Evolutionary conservation across 2,113 vertebrate species (phyloP).

Genomic region (Platanista minor): DNA sequence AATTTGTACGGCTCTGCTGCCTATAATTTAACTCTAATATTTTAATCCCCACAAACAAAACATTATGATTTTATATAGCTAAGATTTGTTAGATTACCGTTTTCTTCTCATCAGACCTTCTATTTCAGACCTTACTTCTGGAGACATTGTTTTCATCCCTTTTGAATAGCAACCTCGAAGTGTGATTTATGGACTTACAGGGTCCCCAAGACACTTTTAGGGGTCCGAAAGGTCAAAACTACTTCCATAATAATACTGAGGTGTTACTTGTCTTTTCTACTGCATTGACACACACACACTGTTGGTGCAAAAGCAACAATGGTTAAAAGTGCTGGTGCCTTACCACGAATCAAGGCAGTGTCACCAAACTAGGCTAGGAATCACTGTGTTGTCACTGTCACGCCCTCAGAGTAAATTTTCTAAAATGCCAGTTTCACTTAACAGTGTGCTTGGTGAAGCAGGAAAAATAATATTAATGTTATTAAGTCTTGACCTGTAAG

Average conservation of each 20-base stretch:
- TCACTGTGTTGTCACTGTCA: background rate
- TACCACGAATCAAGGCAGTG: background rate
- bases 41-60: background rate
- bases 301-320: background rate
- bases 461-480: conserved; percentile 48
- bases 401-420: background rate
- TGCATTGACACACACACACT: background rate
- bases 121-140: background rate
- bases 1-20: background rate
- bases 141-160: background rate
- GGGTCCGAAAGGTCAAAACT: background rate
- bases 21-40: background rate
- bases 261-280: background rate
- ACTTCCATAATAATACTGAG: background rate
- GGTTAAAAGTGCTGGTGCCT: background rate
- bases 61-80: background rate
- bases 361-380: background rate
- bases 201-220: background rate
- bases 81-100: background rate
- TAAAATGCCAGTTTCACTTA: background rate
- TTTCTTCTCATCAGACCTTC: background rate
- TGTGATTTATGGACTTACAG: background rate
- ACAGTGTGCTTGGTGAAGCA: conserved; percentile 1
- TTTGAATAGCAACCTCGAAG: background rate
- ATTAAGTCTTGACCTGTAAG: conserved; percentile 46